phyloP scores from a whole-genome alignment of 2,797 vertebrate genomes.

The Microtus obscurus region DNA sequence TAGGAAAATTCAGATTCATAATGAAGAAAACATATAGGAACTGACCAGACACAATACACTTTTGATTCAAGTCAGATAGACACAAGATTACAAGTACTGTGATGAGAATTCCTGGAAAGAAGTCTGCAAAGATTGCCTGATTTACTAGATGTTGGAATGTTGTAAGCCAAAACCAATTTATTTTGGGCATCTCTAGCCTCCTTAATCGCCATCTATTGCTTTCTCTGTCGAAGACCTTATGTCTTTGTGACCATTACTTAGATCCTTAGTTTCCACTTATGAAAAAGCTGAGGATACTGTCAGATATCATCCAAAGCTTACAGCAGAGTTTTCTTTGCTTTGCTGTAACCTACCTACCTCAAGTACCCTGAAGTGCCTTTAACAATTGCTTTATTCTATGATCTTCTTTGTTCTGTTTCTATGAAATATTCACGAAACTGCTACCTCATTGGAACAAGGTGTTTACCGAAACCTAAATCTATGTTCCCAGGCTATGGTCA shows the following conservation, averaged over 20 bases:
- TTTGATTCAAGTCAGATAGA: neutral
- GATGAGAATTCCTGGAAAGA: neutral
- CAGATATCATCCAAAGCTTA: neutral
- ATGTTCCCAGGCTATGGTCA: neutral
- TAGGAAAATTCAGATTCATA: neutral
- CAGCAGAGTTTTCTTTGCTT: neutral
- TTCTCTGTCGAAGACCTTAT: neutral
- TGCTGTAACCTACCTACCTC: neutral
- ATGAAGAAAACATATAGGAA: neutral
- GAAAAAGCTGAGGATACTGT: neutral
- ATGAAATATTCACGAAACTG: neutral
- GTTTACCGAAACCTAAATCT: neutral
- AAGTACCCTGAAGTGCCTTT: neutral
- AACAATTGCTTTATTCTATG: neutral
- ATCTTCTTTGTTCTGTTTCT: neutral
- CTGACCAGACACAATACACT: neutral
- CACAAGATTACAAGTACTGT: neutral
- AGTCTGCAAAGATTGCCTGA: neutral
- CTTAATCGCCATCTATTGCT: neutral
- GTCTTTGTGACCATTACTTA: neutral
- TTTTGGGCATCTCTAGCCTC: neutral
- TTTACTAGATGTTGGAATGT: neutral
- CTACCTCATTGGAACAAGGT: neutral
- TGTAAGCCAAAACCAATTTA: neutral
- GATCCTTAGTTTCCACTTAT: neutral